Evolutionary conservation across 2,888 invertebrate species (phyloP), one percentile per base, ranked within the genome.

Genomic region (Hofmannophila pseudospretella): DNA sequence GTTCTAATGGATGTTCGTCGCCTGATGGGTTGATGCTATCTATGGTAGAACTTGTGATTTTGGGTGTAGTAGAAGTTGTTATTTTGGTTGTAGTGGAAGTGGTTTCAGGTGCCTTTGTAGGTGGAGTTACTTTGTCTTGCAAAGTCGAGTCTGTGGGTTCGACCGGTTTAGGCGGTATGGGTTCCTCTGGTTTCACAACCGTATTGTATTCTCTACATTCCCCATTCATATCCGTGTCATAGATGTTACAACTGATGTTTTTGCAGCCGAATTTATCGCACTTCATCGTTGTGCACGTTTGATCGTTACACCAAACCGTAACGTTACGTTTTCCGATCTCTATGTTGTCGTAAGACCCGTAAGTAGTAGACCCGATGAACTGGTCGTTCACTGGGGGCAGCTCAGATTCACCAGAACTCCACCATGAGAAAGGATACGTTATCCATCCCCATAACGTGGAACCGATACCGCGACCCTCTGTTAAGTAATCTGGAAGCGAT

Each of bases 371-470:
- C 32, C 55, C 63, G 26, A 60, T 45, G 4, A 70, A 52, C 26
- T 58, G 63, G 30, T 67, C 63, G 19, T 47, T 56, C 3, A 59
- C 45, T 1, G 72, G 65, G 8, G 49, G 36, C 37, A 43, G 45
- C 28, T 67, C 67, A 5, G 46, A 32, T 27, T 60, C 54, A 3
- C 44, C 53, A 2, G 71, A 62, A 44, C 64, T 58, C 78, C 81
- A 81, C 82, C 84, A 85, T 1, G 71, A 55, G 41, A 85, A 81
- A 3, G 86, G 86, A 62, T 84, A 84, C 22, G 71, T 74, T 50
- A 88, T 50, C 86, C 85, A 87, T 33, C 66, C 70, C 88, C 88
- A 88, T 51, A 87, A 19, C 16, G 77, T 75, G 7, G 78, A 73
- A 36, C 71, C 69, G 35, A 81, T 58, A 28, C 85, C 77, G 38